phyloP scores from a whole-genome alignment of 2,113 vertebrate species.

The Anas platyrhynchos region DNA sequence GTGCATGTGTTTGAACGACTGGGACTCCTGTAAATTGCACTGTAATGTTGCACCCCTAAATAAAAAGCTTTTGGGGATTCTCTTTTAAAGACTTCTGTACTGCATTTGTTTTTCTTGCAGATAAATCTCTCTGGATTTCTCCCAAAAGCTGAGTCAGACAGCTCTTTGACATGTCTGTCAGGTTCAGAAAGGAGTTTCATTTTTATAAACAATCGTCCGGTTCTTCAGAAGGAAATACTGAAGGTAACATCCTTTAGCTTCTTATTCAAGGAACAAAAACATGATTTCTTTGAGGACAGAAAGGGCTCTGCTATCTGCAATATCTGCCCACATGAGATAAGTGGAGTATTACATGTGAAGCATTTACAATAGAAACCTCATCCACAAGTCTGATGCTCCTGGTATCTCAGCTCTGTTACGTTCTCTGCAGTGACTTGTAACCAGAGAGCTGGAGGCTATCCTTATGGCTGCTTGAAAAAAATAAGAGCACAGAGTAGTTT shows the following conservation, averaged over 20 bases:
- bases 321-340: not conserved
- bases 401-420: not conserved
- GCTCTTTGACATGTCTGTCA: conserved; percentile 83
- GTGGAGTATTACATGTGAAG: not conserved
- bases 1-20: not conserved
- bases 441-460: not conserved
- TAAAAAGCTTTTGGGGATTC: not conserved
- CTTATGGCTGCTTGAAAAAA: not conserved
- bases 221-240: conserved; percentile 92
- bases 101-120: conserved; percentile 72
- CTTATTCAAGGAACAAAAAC: not conserved
- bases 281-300: not conserved
- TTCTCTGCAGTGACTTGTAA: not conserved
- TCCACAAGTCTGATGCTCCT: not conserved
- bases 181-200: conserved; percentile 89
- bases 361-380: not conserved
- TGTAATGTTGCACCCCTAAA: not conserved
- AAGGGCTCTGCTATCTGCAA: not conserved
- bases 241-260: conserved; percentile 83
- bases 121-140: conserved; percentile 90
- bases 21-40: not conserved
- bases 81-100: not conserved
- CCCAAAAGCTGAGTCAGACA: conserved; percentile 86
- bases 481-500: not conserved
- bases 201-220: conserved; percentile 89